A percentile compares a stretch with the other conserved stretches of the same genome.
phyloP scores from a whole-genome alignment of 2,113 vertebrate species.

The Stigmatopora argus region DNA sequence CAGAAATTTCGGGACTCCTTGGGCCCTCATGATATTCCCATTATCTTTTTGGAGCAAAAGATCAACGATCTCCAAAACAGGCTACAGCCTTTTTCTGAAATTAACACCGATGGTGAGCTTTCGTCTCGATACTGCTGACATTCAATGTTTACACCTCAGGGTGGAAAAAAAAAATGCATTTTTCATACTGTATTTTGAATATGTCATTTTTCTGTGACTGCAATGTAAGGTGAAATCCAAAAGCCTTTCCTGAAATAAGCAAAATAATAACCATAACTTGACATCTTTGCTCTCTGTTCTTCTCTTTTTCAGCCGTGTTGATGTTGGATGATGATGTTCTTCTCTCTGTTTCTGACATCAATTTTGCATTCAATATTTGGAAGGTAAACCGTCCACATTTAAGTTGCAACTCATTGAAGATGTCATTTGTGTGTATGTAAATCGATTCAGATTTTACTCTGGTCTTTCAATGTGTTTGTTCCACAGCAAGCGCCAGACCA shows the following conservation, averaged over 20 bases:
- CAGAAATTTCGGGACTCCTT: constrained; percentile 80
- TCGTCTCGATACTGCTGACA: not conserved
- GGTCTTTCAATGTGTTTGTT: not conserved
- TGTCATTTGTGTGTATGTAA: no score
- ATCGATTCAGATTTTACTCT: no score
- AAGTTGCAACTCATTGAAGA: no score
- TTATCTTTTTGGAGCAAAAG: constrained; percentile 83
- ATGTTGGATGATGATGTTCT: constrained; percentile 93
- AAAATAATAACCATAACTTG: no score
- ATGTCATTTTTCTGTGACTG: no score
- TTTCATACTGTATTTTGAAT: no score
- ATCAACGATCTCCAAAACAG: constrained; percentile 87
- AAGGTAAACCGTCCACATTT: constrained; percentile 73
- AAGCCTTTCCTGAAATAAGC: no score
- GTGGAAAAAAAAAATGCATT: no score
- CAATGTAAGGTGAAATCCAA: no score
- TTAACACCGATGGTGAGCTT: constrained; percentile 80
- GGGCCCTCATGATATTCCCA: constrained; percentile 85
- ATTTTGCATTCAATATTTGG: constrained; percentile 92
- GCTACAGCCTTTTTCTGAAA: constrained; percentile 81
- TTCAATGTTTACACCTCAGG: no score
- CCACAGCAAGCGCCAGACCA: constrained; percentile 89
- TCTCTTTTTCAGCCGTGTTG: constrained; percentile 74
- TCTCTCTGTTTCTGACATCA: constrained; percentile 85
- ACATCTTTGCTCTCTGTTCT: no score